Base-by-base conservation (phyloP, 1,140 invertebrate genomes). In the Parapsyche elsis region DNA sequence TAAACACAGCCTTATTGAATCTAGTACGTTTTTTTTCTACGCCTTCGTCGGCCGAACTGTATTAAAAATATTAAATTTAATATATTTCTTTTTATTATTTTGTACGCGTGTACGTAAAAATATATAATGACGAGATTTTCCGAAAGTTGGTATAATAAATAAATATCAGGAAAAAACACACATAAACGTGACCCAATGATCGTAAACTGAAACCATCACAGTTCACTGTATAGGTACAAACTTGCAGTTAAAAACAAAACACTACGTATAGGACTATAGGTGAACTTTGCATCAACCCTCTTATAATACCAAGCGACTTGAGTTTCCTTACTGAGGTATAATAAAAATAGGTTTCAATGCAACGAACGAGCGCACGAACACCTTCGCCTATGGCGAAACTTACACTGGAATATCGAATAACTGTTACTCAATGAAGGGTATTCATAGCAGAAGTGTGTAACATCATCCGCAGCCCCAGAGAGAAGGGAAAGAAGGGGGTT, bases 401-500 rank as follows among this genome's bases (percentile, higher is more conserved):
- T 75, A 14, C 21, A 57, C 44, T 46, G 16, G 73, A 81, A 73
- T 77, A 82, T 79, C 81, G 74, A 80, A 78, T 80, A 61, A 73
- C 75, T 61, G 81, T 30, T 77, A 82, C 79, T 80, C 78, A 38
- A 71, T 78, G 81, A 82, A 61, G 81, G 78, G 81, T 80, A 77
- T 82, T 82, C 80, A 74, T 80, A 53, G 59, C 79, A 75, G 23
- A 80, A 80, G 79, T 73, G 67, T 73, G 70, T 71, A 78, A 78
- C 61, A 78, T 71, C 76, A 71, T 67, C 76, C 59, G 45, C 59
- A 71, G n/a, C n/a, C 57, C 30, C 21, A 10, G 24, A 23, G 64
- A 16, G 76, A 44, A 44, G 16, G 73, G 26, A 30, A 75, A 46
- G 46, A n/a, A 74, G 59, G n/a, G 75, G n/a, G n/a, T n/a, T n/a